Evolutionary conservation across 1,140 invertebrate species (phyloP).

Genomic region (Cheumatopsyche charites): DNA sequence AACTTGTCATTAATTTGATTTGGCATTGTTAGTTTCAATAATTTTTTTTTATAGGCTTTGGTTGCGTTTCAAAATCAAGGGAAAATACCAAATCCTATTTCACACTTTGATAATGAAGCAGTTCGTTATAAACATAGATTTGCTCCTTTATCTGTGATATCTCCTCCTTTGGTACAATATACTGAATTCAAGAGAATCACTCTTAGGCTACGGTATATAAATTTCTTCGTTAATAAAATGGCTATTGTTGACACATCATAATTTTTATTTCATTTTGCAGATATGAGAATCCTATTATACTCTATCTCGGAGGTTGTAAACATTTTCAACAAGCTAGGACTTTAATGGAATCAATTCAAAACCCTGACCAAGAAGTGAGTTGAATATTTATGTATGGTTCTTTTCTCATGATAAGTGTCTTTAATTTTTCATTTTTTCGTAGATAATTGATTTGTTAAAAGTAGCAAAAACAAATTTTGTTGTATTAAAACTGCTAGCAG

Average conservation of each 20-base stretch:
- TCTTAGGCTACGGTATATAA: constrained; percentile 61
- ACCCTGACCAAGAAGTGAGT: constrained; percentile 79
- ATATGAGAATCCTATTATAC: constrained; percentile 57
- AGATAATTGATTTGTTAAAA: constrained; percentile 84
- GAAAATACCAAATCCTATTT: constrained; percentile 76
- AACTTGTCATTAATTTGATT: background rate
- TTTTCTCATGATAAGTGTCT: background rate
- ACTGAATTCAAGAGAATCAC: constrained; percentile 73
- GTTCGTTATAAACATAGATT: constrained; percentile 95
- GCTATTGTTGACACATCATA: constrained; percentile 21
- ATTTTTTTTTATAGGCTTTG: constrained; percentile 55
- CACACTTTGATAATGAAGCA: constrained; percentile 90
- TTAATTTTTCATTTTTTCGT: constrained; percentile 54
- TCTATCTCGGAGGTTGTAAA: constrained; percentile 85
- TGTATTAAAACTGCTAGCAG: constrained; percentile 88
- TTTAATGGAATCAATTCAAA: constrained; percentile 79
- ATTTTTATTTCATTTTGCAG: constrained; percentile 49
- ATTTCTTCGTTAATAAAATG: constrained; percentile 19
- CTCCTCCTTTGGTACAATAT: constrained; percentile 91
- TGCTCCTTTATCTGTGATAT: constrained; percentile 82
- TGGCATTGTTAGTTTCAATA: background rate
- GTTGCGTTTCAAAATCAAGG: constrained; percentile 64
- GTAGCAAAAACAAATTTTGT: constrained; percentile 95
- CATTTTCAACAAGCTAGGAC: constrained; percentile 90
- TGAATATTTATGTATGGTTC: constrained; percentile 34